Percentiles rank a stretch among this genome's conserved stretches.
Conservation (phyloP, 2,797 vertebrate genomes). For the Threskiornis aethiopicus region DNA sequence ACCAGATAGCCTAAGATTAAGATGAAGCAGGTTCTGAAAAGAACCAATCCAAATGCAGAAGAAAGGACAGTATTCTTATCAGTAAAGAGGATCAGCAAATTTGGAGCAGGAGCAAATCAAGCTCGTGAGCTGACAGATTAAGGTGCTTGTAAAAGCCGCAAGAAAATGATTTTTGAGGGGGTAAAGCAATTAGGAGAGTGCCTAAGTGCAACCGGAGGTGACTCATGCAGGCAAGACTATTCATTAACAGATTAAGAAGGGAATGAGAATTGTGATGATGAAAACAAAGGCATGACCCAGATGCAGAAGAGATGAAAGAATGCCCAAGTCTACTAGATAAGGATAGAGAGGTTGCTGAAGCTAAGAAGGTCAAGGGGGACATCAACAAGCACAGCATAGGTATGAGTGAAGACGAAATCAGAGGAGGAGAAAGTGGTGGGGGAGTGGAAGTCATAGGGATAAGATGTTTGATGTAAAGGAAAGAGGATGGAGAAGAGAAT, state of each 20-base stretch:
- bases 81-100: background rate
- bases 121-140: background rate
- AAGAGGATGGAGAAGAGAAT: background rate
- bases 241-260: slow-evolving; percentile 22
- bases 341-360: background rate
- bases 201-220: background rate
- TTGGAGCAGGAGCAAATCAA: background rate
- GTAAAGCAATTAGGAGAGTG: slow-evolving; percentile 30
- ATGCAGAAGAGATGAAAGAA: background rate
- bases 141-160: background rate
- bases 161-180: background rate
- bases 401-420: background rate
- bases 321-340: background rate
- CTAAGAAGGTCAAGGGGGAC: background rate
- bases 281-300: slow-evolving; percentile 19
- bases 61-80: background rate
- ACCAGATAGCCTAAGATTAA: background rate
- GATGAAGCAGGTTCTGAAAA: background rate
- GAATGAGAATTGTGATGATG: slow-evolving; percentile 4
- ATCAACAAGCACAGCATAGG: background rate
- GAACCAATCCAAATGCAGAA: background rate
- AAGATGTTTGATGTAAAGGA: background rate
- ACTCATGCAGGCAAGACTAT: background rate
- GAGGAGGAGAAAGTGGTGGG: background rate
- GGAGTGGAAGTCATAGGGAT: background rate